Percentiles rank a stretch among this genome's conserved stretches.
Conservation (phyloP, 1,140 invertebrate genomes). For the Leptinotarsa defecta region DNA sequence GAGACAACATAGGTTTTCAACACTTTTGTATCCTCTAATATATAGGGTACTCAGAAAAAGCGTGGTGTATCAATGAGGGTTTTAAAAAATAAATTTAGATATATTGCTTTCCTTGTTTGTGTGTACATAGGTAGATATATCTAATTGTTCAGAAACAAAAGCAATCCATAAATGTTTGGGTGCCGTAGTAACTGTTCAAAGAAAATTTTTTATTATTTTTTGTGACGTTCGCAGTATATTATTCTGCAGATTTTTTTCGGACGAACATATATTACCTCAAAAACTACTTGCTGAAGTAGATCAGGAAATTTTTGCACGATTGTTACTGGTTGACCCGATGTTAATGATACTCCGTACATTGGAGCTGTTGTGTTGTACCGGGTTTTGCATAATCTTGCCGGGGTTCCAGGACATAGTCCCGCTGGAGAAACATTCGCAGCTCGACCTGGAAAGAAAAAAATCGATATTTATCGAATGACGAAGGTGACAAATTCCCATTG, state of each 20-base stretch:
- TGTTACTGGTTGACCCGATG: constrained; percentile 88
- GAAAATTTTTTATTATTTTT: neutral
- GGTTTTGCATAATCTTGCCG: constrained; percentile 79
- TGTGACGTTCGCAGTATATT: neutral
- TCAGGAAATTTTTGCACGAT: constrained; percentile 94
- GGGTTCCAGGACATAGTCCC: constrained; percentile 64
- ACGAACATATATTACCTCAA: constrained; percentile 66
- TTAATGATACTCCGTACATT: constrained; percentile 89
- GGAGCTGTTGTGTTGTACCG: constrained; percentile 91
- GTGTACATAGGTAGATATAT: too few species aligned
- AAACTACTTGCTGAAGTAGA: constrained; percentile 90
- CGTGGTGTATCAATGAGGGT: too few species aligned
- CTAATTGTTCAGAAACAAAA: too few species aligned
- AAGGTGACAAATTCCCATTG: too few species aligned
- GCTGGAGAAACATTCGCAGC: constrained; percentile 48
- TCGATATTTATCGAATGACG: neutral
- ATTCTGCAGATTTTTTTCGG: neutral
- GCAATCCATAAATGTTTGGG: neutral
- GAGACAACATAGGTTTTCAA: too few species aligned
- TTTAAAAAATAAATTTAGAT: too few species aligned
- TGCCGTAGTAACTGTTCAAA: neutral
- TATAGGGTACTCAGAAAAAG: too few species aligned
- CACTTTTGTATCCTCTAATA: neutral
- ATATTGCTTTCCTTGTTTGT: too few species aligned
- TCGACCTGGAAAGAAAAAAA: constrained; percentile 43